phyloP scores from a whole-genome alignment of 2,888 invertebrate species.

The Apamea anceps region DNA sequence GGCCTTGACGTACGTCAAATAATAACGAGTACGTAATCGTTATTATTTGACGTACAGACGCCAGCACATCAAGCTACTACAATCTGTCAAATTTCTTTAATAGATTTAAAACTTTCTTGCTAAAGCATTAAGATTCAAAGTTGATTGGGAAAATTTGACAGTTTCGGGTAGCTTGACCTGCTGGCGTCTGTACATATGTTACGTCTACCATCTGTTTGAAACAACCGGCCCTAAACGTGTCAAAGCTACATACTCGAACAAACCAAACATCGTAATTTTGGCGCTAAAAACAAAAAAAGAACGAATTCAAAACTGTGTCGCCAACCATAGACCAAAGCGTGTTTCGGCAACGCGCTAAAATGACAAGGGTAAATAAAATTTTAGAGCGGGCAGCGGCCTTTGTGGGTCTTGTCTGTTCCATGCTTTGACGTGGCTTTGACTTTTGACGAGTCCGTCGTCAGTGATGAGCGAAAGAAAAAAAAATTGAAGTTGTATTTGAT shows the following conservation, averaged over 20 bases:
- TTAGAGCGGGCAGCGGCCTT: slow-evolving; percentile 25
- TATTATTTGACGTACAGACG: no score
- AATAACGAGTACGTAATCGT: no score
- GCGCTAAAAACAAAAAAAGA: neutral
- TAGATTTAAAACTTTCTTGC: no score
- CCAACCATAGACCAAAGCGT: slow-evolving; percentile 18
- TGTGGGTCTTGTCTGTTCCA: slow-evolving; percentile 36
- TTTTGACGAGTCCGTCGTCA: slow-evolving; percentile 36
- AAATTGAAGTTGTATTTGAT: neutral
- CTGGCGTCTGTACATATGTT: no score
- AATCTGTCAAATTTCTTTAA: no score
- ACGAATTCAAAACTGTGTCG: neutral
- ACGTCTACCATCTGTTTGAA: neutral
- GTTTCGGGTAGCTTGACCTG: no score
- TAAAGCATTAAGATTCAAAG: no score
- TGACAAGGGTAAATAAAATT: slow-evolving; percentile 37
- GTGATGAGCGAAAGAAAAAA: neutral
- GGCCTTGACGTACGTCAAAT: neutral
- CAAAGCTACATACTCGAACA: neutral
- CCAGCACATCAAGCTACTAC: no score
- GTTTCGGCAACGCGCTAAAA: slow-evolving; percentile 14
- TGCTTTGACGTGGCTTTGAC: slow-evolving; percentile 24
- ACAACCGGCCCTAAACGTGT: neutral
- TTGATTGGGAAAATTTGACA: no score
- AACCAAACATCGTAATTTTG: slow-evolving; percentile 20